phyloP scores from a whole-genome alignment of 1,140 invertebrate genomes.

The Nebria ingens region DNA sequence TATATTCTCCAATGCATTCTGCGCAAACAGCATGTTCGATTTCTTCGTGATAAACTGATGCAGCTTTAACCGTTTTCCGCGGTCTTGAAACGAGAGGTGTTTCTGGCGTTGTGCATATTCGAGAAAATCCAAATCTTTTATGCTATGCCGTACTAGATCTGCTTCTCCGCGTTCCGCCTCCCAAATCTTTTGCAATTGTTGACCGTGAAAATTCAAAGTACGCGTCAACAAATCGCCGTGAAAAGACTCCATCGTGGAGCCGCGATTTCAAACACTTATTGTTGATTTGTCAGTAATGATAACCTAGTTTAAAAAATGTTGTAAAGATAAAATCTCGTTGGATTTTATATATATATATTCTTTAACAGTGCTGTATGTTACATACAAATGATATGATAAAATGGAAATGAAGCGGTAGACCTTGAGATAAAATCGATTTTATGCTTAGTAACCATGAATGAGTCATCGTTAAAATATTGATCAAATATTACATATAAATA shows the following conservation, averaged over 20 bases:
- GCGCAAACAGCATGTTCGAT: conserved; percentile 55
- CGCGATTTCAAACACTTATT: too few species aligned
- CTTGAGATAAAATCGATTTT: background rate
- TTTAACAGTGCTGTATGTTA: too few species aligned
- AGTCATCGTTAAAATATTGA: too few species aligned
- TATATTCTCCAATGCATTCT: conserved; percentile 42
- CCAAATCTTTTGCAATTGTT: conserved; percentile 76
- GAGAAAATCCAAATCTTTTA: conserved; percentile 57
- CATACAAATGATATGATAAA: too few species aligned
- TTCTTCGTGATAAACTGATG: conserved; percentile 76
- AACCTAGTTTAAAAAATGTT: too few species aligned
- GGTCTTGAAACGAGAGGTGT: conserved; percentile 64
- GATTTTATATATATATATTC: too few species aligned
- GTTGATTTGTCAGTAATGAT: too few species aligned
- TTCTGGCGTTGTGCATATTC: conserved; percentile 69
- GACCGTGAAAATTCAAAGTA: conserved; percentile 71
- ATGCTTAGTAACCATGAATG: background rate
- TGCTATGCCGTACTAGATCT: conserved; percentile 53
- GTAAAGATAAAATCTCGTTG: too few species aligned
- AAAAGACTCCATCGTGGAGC: conserved; percentile 34
- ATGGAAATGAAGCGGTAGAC: background rate
- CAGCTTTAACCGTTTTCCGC: conserved; percentile 67
- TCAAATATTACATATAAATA: too few species aligned
- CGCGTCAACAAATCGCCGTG: conserved; percentile 57
- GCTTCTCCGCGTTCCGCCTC: conserved; percentile 66